Base-by-base conservation (phyloP, 2,888 invertebrate species). In the Thereva nobilitata region DNA sequence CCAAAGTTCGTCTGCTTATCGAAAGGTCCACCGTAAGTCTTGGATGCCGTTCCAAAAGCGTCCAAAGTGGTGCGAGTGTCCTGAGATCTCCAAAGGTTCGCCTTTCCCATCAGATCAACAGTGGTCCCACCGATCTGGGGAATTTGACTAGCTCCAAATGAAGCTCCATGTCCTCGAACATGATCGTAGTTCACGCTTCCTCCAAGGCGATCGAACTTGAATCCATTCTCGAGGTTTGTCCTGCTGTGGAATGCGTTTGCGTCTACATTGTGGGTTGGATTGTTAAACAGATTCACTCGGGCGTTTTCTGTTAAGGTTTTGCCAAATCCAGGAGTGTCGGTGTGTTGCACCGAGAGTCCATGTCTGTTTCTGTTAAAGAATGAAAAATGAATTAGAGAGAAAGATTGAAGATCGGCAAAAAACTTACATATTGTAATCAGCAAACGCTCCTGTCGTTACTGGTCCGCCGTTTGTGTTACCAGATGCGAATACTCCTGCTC, bases 11-110 rank as follows among this genome's bases (percentile, higher is more conserved):
- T 71, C 37, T 70, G 69, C 2, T 75, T 75, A 2, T 53, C 64
- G 10, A 74, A 72, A 10, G 74, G 74, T 5, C 75, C 75, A 45
- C 72, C 72, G 6, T 76, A 34, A 49, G 76, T 74, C 2, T 72
- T 71, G 1, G 72, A 65, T 3, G 75, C 76, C 69, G 71, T 74
- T n/a, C 72, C 77, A 12, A 70, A 75, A 50, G 76, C 70, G 69
- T 74, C 73, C 45, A 79, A 40, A n/a, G 75, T 72, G 2, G 75
- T 66, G 4, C 73, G 72, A 10, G 73, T 70, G 71, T 72, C 73
- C 4, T 71, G 67, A 3, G 78, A 78, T 7, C 68, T 72, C 68
- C 73, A 72, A 1, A 79, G 66, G 61, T 78, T 78, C 1, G 75
- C 77, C 3, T 40, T 73, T 3, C 72, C 77, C 2, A 53, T 66